Conservation (phyloP, 2,888 invertebrate genomes). For the Drosophila demipolita region DNA sequence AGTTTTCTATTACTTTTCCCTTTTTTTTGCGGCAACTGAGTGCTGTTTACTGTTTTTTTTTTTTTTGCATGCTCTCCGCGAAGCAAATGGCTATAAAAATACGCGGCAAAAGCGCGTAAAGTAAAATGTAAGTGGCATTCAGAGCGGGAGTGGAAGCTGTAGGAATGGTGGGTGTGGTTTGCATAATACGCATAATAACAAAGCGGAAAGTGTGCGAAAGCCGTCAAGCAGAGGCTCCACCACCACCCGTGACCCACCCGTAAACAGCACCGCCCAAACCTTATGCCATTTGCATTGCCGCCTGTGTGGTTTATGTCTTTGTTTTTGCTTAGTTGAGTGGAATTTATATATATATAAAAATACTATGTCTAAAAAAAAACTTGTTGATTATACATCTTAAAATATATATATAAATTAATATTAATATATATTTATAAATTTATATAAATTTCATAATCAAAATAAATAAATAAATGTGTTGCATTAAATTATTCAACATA, state of each 20-base stretch:
- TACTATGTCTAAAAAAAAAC: constrained; percentile 28
- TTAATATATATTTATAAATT: not conserved
- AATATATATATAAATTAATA: constrained; percentile 20
- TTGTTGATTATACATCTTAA: constrained; percentile 48
- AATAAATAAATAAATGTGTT: not conserved
- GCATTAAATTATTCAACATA: not conserved
- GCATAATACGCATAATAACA: constrained; percentile 80
- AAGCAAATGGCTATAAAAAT: constrained; percentile 65
- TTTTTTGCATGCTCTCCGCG: constrained; percentile 34
- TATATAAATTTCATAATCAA: not conserved
- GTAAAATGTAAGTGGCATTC: constrained; percentile 75
- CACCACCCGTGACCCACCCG: not conserved
- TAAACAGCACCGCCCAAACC: constrained; percentile 2
- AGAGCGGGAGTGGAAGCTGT: constrained; percentile 9
- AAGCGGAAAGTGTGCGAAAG: constrained; percentile 74
- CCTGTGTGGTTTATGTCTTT: constrained; percentile 70
- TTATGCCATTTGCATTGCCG: constrained; percentile 57
- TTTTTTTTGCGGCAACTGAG: constrained; percentile 33
- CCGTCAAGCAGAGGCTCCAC: constrained; percentile 51
- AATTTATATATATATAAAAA: constrained; percentile 36
- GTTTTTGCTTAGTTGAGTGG: constrained; percentile 62
- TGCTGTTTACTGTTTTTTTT: constrained; percentile 36
- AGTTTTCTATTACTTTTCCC: constrained; percentile 3
- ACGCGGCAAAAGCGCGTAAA: constrained; percentile 72
- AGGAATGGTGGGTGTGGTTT: constrained; percentile 47